A percentile compares a stretch with the other conserved stretches of the same genome.
These are phyloP conservation scores for Drosophila cognata DNA, from an alignment of 2,888 invertebrate genomes.

Conservation along the genomic window DNA sequence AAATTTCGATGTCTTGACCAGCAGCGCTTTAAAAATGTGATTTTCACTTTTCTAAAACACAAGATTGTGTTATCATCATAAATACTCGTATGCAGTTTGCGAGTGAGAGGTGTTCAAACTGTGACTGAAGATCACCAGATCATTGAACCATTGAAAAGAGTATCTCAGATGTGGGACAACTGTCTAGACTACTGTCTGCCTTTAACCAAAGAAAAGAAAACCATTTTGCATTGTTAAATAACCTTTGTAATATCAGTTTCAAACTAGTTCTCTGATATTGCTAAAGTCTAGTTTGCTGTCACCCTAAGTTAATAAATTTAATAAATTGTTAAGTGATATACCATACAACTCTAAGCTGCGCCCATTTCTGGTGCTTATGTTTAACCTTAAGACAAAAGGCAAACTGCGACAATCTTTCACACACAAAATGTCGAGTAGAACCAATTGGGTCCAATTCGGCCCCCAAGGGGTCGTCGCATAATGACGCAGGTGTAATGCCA, in stretches of 20 bases:
- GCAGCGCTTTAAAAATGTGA: constrained; percentile 56
- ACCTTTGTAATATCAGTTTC: constrained; percentile 4
- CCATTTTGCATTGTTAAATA: not conserved
- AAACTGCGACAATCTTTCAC: constrained; percentile 47
- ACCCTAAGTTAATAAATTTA: constrained; percentile 8
- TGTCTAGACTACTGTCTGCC: not conserved
- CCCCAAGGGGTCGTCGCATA: constrained; percentile 48
- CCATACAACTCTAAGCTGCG: constrained; percentile 37
- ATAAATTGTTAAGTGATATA: constrained; percentile 49
- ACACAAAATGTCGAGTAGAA: constrained; percentile 60
- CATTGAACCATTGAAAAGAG: constrained; percentile 12
- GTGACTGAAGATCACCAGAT: constrained; percentile 25
- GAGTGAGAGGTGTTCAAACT: constrained; percentile 43
- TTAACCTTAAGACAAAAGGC: constrained; percentile 41
- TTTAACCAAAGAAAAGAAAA: not conserved
- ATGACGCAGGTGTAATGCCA: constrained; percentile 73
- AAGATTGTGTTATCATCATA: constrained; percentile 42
- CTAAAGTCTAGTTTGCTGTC: not conserved
- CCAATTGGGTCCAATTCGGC: constrained; percentile 47
- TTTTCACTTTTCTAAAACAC: constrained; percentile 73
- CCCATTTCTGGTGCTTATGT: constrained; percentile 36
- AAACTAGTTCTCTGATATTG: not conserved
- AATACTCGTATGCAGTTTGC: constrained; percentile 13
- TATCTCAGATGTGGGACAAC: not conserved
- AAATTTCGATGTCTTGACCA: constrained; percentile 58